Evolutionary conservation across 2,113 vertebrate genomes (phyloP).

Genomic region (Caloenas nicobarica): DNA sequence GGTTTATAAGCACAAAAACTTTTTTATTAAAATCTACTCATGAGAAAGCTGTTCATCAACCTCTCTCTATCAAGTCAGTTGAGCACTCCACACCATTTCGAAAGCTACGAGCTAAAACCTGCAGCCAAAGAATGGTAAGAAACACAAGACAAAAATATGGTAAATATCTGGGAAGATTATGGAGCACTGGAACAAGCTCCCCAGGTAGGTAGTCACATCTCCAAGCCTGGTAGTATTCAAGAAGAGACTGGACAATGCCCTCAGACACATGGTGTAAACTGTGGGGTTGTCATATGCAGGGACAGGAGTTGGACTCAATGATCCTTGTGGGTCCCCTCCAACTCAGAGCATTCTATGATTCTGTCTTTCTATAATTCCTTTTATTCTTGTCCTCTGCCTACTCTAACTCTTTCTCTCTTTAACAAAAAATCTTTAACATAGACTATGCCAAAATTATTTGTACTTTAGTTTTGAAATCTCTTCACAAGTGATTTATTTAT

Average conservation of each 20-base stretch:
- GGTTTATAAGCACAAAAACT: not conserved
- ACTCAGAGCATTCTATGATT: no score
- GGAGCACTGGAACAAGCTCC: no score
- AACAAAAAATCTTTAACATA: not conserved
- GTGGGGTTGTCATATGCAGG: no score
- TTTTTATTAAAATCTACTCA: not conserved
- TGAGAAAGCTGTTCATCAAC: not conserved
- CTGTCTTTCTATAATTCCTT: not conserved
- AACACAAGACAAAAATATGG: not conserved
- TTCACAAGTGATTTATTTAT: not conserved
- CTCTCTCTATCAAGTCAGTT: not conserved
- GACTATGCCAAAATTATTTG: not conserved
- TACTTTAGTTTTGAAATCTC: not conserved
- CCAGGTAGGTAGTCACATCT: no score
- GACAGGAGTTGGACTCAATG: no score
- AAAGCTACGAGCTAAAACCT: not conserved
- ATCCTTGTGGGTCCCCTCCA: no score
- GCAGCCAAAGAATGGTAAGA: not conserved
- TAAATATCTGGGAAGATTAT: not conserved
- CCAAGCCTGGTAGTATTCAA: no score
- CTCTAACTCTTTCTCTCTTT: not conserved
- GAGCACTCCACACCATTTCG: fast-evolving
- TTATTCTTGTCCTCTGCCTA: not conserved
- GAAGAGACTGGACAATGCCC: no score
- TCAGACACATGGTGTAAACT: no score